Base-by-base conservation (phyloP, 2,888 invertebrate genomes). In the Zygaena filipendulae region DNA sequence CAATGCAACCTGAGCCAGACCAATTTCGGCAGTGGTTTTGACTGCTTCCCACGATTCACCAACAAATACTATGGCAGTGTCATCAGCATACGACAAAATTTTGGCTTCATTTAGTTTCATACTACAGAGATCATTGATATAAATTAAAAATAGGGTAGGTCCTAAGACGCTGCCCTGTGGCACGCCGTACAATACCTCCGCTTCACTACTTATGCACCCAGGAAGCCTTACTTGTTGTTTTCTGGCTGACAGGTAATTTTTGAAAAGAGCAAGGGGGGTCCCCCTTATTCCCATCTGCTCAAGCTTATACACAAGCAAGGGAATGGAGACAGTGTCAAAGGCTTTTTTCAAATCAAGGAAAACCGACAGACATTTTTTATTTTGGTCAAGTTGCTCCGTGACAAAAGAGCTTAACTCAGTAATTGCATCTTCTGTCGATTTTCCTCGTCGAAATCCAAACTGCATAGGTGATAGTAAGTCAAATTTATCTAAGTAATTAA, bases 41-140 rank as follows among this genome's bases (percentile, higher is more conserved):
- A 30, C 27, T 6, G 10, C 10, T 1, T 28, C 14, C 34, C 30
- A 34, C 1, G 25, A 13, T 3, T 16, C 7, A 3, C 27, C 34
- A n/a, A 27, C 8, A 16, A 37, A 32, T n/a, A 32, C 12, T n/a
- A 33, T 6, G 2, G 33, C 37, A 2, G 37, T 34, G 23, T 37
- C 37, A 27, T 37, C 36, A 11, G 33, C 36, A 16, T 32, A 32
- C 8, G 33, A 25, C 7, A 26, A 5, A 11, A 30, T 25, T 14
- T 23, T 23, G 7, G 13, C 29, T 10, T 16, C n/a, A 2, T 7
- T 8, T 24, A 13, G 3, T n/a, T 12, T 8, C 4, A 32, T 6
- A 3, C 20, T 21, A 14, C 29, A 29, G 5, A 30, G 8, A 7
- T 24, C 21, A 16, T 24, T 21, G n/a, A 29, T 30, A 11, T 32